Percentiles rank a stretch among this genome's conserved stretches.
These are phyloP conservation scores for Gulo gulo DNA, from an alignment of 2,113 vertebrate genomes.

Conservation along the genomic window DNA sequence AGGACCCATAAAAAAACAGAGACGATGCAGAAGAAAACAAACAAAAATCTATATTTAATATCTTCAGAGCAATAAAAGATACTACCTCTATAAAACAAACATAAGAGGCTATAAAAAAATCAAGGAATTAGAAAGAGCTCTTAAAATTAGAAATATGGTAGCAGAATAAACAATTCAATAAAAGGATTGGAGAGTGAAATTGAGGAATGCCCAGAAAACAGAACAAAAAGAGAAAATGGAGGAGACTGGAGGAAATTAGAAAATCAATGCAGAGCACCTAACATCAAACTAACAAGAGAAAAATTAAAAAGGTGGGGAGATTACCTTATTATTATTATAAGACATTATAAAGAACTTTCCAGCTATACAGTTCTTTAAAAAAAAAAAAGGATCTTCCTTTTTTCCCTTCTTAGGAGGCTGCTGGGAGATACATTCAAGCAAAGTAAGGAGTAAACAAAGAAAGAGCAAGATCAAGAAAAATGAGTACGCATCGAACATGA, in stretches of 20 bases:
- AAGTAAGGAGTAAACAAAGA: not conserved
- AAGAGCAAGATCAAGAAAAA: not conserved
- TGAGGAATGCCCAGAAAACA: slow-evolving; percentile 41
- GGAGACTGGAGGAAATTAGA: not conserved
- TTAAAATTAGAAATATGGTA: slow-evolving; percentile 57
- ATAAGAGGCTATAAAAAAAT: slow-evolving; percentile 56
- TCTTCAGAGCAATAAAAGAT: slow-evolving; percentile 63
- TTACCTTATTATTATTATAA: not conserved
- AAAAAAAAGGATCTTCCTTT: not conserved
- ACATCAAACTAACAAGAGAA: not conserved
- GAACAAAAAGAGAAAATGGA: not conserved
- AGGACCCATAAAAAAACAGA: slow-evolving; percentile 54
- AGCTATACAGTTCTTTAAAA: not conserved
- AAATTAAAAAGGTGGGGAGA: not conserved
- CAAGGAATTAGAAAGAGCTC: slow-evolving; percentile 37
- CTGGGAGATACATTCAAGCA: not conserved
- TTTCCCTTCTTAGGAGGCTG: not conserved
- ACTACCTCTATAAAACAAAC: slow-evolving; percentile 62
- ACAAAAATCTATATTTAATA: slow-evolving; percentile 77
- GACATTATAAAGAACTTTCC: not conserved
- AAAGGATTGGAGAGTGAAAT: not conserved
- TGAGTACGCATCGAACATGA: not conserved
- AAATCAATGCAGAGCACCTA: not conserved
- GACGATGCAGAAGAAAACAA: slow-evolving; percentile 52
- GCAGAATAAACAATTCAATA: slow-evolving; percentile 44